These are phyloP conservation scores for Mamestra brassicae DNA, from an alignment of 2,888 invertebrate genomes.

Conservation along the genomic window DNA sequence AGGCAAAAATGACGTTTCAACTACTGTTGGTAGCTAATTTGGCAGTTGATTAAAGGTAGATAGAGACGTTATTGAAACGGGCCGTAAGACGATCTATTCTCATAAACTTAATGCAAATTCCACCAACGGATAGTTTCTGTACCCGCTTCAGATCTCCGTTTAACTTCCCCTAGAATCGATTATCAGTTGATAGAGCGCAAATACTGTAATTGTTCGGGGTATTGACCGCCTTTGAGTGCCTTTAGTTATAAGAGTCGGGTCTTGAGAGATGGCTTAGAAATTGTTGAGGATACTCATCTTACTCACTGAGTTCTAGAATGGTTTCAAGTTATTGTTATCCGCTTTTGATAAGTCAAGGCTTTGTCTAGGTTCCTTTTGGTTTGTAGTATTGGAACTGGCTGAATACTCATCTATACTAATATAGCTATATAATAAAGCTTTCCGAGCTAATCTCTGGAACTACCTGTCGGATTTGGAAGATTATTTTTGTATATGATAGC, in stretches of 20 bases:
- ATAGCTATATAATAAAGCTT: too few relatives aligned
- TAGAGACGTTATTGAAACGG: too few relatives aligned
- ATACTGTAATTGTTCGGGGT: constrained; percentile 42
- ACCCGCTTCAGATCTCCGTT: constrained; percentile 17
- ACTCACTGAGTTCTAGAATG: background rate
- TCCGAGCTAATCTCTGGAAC: too few relatives aligned
- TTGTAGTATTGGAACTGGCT: background rate
- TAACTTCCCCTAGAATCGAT: constrained; percentile 28
- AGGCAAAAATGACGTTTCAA: too few relatives aligned
- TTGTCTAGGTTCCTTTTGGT: background rate
- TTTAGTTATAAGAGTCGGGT: constrained; percentile 3
- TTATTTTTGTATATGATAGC: too few relatives aligned
- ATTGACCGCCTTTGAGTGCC: constrained; percentile 31
- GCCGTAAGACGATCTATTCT: constrained; percentile 7
- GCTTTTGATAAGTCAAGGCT: constrained; percentile 1
- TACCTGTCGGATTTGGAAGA: too few relatives aligned
- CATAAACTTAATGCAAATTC: constrained; percentile 25
- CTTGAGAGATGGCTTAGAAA: constrained; percentile 5
- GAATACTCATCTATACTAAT: background rate
- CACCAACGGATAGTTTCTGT: constrained; percentile 5
- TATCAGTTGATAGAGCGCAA: constrained; percentile 25
- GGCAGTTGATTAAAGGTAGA: too few relatives aligned
- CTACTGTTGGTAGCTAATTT: too few relatives aligned
- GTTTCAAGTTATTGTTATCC: background rate
- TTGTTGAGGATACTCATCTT: constrained; percentile 9